phyloP scores from a whole-genome alignment of 1,140 invertebrate species.

The Formica selysi region DNA sequence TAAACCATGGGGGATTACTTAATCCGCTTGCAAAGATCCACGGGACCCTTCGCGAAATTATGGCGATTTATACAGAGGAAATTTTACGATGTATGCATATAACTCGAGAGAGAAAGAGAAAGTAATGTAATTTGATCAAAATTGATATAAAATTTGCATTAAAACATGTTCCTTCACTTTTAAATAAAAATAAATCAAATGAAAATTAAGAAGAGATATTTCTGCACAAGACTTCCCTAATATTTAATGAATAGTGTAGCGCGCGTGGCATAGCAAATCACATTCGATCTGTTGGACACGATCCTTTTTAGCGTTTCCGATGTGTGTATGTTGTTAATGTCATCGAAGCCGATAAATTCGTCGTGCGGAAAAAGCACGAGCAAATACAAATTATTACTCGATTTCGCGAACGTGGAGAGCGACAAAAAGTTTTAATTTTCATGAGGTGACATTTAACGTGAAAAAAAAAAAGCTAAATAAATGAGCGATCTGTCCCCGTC shows the following conservation, averaged over 20 bases:
- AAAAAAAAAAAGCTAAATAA: constrained; percentile 59
- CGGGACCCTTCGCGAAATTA: constrained; percentile 20
- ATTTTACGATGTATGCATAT: background rate
- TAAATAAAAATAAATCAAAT: background rate
- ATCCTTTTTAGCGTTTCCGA: constrained; percentile 7
- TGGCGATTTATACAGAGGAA: background rate
- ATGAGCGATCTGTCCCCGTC: constrained; percentile 51
- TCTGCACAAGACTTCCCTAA: background rate
- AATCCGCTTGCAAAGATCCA: constrained; percentile 22
- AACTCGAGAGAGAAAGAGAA: background rate
- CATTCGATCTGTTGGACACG: constrained; percentile 29
- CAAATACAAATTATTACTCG: constrained; percentile 61
- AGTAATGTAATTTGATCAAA: background rate
- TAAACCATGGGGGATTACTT: constrained; percentile 48
- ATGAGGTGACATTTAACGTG: constrained; percentile 60
- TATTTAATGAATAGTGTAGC: constrained; percentile 2
- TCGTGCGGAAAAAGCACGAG: constrained; percentile 48
- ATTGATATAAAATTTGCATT: background rate
- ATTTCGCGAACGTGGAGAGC: constrained; percentile 53
- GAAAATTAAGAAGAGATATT: background rate
- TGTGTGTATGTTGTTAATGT: constrained; percentile 53
- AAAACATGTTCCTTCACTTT: background rate
- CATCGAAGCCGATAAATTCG: constrained; percentile 49
- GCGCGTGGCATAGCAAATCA: background rate
- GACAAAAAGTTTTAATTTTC: constrained; percentile 63